Evolutionary conservation across 2,113 vertebrate genomes (phyloP), one percentile per base, ranked within the genome.

Genomic region (Varanus komodoensis): DNA sequence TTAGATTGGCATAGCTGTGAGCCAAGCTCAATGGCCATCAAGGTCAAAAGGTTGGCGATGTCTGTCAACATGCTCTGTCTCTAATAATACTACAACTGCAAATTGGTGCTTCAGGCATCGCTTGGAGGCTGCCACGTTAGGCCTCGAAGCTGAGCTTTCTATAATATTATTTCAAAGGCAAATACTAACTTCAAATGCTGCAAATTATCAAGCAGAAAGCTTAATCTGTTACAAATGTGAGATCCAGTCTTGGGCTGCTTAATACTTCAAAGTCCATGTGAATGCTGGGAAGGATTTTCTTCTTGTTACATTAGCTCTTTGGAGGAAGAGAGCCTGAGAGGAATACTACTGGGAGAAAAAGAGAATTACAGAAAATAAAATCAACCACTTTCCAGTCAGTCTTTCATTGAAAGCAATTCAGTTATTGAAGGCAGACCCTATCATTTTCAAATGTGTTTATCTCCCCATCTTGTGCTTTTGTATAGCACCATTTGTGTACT

Each of bases 31-130:
- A 97, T 96, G 95, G 93, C 87, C 61, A 89, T 88, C 96, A 96
- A 97, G 97, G 97, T 98, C 97, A 96, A 92, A 92, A 97, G 97
- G 96, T 96, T 21, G 94, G 95, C 94, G 93, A 95, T 93, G 94
- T 93, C 96, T 97, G 96, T 97, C 94, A 95, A 93, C 94, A 90
- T 92, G 54, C 96, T 97, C 96, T 96, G 95, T 96, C 95, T 96
- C 95, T 94, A 92, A 95, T 90, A 90, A 94, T 92, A 94, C 95
- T 97, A 97, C 96, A 97, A 94, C 93, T 93, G 92, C 95, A 96
- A 93, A 94, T 95, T 84, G 93, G 89, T 88, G 94, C 95, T 95
- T 90, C 82, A 71, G 78, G 95, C 92, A 87, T 86, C 54, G 71
- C 96, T 95, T 79, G 68, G 68, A 96, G 97, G 95, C 95, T 85